A percentile compares a stretch with the other conserved stretches of the same genome.
These are phyloP conservation scores for Conomelus anceps DNA, from an alignment of 2,888 invertebrate genomes.

Conservation along the genomic window DNA sequence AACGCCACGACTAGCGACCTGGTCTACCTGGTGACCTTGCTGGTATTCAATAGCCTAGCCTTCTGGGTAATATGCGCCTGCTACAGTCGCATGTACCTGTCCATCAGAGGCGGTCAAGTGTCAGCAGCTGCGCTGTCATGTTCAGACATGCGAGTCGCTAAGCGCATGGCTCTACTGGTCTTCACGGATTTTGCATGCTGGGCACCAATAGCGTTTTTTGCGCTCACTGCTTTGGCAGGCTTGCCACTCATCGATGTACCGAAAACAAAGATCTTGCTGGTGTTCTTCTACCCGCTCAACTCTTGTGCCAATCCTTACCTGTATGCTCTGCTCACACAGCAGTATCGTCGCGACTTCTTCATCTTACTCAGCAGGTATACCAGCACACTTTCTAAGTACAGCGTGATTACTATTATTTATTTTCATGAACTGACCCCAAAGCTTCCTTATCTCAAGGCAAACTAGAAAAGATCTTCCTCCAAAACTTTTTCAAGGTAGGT, in stretches of 20 bases:
- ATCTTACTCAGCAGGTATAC: constrained; percentile 46
- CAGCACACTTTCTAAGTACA: no score
- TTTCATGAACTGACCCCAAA: no score
- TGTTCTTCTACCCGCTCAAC: constrained; percentile 63
- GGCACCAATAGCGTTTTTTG: constrained; percentile 61
- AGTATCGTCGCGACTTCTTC: constrained; percentile 54
- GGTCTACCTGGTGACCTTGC: constrained; percentile 50
- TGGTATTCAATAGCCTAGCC: constrained; percentile 55
- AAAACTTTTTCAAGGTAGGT: no score
- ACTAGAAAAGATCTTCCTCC: no score
- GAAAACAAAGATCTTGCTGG: constrained; percentile 51
- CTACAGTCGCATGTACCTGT: constrained; percentile 56
- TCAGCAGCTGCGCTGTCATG: constrained; percentile 40
- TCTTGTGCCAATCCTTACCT: constrained; percentile 63
- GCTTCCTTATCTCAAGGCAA: no score
- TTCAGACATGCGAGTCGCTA: constrained; percentile 49
- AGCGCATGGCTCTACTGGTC: constrained; percentile 59
- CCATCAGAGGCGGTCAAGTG: constrained; percentile 42
- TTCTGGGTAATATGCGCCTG: constrained; percentile 57
- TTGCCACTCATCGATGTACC: constrained; percentile 52
- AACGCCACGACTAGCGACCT: constrained; percentile 48
- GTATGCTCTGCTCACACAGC: constrained; percentile 59
- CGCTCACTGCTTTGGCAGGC: constrained; percentile 56
- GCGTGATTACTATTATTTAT: no score
- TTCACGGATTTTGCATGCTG: constrained; percentile 54